Evolutionary conservation across 2,888 invertebrate species (phyloP).

Genomic region (Choristoneura rosaceana): DNA sequence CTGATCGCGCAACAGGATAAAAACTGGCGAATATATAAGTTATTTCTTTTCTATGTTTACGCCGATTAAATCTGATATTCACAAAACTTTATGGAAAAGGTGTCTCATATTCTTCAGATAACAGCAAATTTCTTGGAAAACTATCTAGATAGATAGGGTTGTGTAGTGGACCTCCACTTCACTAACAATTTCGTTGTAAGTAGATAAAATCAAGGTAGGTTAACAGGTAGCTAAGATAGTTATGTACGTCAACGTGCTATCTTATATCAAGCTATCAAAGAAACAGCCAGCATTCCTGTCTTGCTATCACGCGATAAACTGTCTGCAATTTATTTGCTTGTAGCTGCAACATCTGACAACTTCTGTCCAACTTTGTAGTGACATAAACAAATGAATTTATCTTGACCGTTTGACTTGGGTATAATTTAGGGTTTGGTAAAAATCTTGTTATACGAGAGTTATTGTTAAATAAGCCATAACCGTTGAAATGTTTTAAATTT

Average conservation of each 20-base stretch:
- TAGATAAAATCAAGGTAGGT: slow-evolving; percentile 5
- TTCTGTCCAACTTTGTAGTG: background rate
- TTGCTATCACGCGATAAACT: slow-evolving; percentile 15
- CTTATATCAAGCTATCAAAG: slow-evolving; percentile 6
- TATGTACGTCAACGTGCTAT: slow-evolving; percentile 8
- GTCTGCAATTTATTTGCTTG: background rate
- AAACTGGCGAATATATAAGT: too few relatives aligned
- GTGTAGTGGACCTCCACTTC: background rate
- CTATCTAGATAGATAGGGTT: background rate
- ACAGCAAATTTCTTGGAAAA: background rate
- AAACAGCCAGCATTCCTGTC: slow-evolving; percentile 15
- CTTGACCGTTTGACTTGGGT: background rate
- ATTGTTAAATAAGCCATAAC: background rate
- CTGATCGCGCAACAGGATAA: too few relatives aligned
- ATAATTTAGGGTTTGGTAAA: background rate
- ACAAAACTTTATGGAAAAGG: too few relatives aligned
- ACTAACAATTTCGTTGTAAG: background rate
- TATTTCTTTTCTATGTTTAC: too few relatives aligned
- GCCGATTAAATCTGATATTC: background rate
- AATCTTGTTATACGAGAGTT: background rate
- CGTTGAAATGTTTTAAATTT: background rate
- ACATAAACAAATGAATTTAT: background rate
- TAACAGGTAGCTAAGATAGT: slow-evolving; percentile 9
- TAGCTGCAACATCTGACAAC: background rate
- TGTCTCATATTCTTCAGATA: background rate